These are phyloP conservation scores for Isoperla grammatica DNA, from an alignment of 2,888 invertebrate species.

Conservation along the genomic window DNA sequence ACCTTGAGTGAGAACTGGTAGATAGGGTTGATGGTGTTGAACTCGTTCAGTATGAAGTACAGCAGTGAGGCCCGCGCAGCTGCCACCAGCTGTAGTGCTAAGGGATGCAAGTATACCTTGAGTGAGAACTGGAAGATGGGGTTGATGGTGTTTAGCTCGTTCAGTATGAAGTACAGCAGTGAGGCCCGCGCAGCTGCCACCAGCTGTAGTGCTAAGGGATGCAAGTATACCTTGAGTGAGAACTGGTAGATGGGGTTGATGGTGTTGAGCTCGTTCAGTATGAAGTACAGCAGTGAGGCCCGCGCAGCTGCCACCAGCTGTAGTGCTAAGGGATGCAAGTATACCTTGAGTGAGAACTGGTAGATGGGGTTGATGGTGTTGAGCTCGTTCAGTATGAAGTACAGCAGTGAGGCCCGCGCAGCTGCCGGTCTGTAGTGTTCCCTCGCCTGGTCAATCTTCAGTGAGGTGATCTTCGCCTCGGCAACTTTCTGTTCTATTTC, in stretches of 20 bases:
- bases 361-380: slow-evolving; percentile 96
- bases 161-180: slow-evolving; percentile 89
- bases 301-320: no score
- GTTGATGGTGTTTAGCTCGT: slow-evolving; percentile 92
- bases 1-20: slow-evolving; percentile 96
- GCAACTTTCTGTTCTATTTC: slow-evolving; percentile 91
- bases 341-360: slow-evolving; percentile 90
- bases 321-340: background rate
- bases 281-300: no score
- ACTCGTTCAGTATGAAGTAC: slow-evolving; percentile 92
- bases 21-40: slow-evolving; percentile 94
- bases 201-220: no score
- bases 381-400: slow-evolving; percentile 92
- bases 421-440: slow-evolving; percentile 87
- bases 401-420: slow-evolving; percentile 85
- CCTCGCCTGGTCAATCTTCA: slow-evolving; percentile 87
- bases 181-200: slow-evolving; percentile 92
- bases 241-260: slow-evolving; percentile 98
- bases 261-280: slow-evolving; percentile 85
- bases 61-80: slow-evolving; percentile 88
- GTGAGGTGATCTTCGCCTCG: slow-evolving; percentile 88
- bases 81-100: no score
- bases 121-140: slow-evolving; percentile 96
- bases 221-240: slow-evolving; percentile 89
- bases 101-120: no score